Evolutionary conservation across 2,888 invertebrate species (phyloP), one percentile per base, ranked within the genome.

Genomic region (Oligia strigilis): DNA sequence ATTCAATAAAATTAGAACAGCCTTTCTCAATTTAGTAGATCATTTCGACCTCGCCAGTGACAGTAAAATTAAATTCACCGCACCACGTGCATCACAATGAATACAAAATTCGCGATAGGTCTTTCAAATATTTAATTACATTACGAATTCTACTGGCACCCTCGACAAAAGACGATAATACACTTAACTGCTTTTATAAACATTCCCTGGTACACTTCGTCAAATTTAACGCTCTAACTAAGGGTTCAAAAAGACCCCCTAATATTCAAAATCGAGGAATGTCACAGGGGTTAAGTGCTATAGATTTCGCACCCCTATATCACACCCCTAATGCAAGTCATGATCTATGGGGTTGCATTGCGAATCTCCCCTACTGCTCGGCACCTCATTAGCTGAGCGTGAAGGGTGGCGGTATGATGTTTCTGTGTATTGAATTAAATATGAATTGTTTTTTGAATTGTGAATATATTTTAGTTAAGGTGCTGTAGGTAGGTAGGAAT

Each of bases 321-420:
- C 85, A 80, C 85, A 86, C 89, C 81, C 91, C 74, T 87, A 86
- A 82, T 78, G 77, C 86, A 81, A 80, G 82, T 77, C 70, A 82
- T 91, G 91, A 92, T 91, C 85, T 89, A 91, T 89, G 88, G 91
- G 90, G 90, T 78, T 80, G 77, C 78, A 89, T 89, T 87, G 88
- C 72, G 58, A 80, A 85, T 84, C 87, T 87, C 66, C 75, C 77
- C 83, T 78, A 80, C 78, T 80, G 73, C 72, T 80, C 36, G 55
- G 84, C 89, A 90, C 91, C 86, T 88, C 88, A 90, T 91, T 88
- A 91, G 87, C 72, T 75, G 64, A 69, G 70, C 69, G 60, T 81
- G 77, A 75, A 82, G 88, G 86, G 83, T 75, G 86, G 71, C 70
- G 83, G 75, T 82, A 86, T 89, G 85, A 87, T 84, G 82, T 88